phyloP scores from a whole-genome alignment of 64 coral and sea anemone genomes.

The Exaiptasia diaphana region DNA sequence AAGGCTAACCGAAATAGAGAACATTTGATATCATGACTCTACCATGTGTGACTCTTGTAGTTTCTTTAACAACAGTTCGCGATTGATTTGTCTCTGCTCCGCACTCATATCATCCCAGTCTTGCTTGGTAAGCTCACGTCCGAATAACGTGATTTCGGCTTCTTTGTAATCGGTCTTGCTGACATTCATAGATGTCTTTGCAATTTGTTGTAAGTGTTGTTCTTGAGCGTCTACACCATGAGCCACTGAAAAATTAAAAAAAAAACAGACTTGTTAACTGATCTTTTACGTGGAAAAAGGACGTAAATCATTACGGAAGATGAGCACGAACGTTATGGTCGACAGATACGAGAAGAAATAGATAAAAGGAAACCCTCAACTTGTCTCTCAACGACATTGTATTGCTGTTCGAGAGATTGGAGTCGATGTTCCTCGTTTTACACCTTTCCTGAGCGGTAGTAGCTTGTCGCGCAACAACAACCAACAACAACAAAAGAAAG shows the following conservation, averaged over 20 bases:
- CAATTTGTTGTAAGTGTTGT: slow-evolving; percentile 20
- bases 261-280: not conserved
- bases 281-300: too few relatives aligned
- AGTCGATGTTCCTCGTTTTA: too few relatives aligned
- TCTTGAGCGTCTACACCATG: slow-evolving; percentile 40
- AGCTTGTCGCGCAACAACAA: too few relatives aligned
- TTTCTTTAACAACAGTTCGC: slow-evolving; percentile 23
- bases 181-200: slow-evolving; percentile 9
- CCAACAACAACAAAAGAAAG: too few relatives aligned
- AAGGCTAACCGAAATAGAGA: too few relatives aligned
- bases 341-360: too few relatives aligned
- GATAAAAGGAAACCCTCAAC: too few relatives aligned
- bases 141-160: slow-evolving; percentile 50
- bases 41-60: slow-evolving; percentile 16
- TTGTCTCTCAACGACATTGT: too few relatives aligned
- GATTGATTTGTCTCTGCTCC: slow-evolving; percentile 34
- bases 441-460: too few relatives aligned
- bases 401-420: too few relatives aligned
- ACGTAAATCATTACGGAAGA: too few relatives aligned
- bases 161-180: slow-evolving; percentile 44
- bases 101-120: slow-evolving; percentile 68
- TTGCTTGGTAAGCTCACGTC: slow-evolving; percentile 31
- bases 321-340: too few relatives aligned
- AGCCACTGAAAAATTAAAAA: slow-evolving; percentile 37
- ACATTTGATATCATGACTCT: not conserved